Evolutionary conservation across 2,888 invertebrate genomes (phyloP).

Genomic region (Hipparchia sbordonii): DNA sequence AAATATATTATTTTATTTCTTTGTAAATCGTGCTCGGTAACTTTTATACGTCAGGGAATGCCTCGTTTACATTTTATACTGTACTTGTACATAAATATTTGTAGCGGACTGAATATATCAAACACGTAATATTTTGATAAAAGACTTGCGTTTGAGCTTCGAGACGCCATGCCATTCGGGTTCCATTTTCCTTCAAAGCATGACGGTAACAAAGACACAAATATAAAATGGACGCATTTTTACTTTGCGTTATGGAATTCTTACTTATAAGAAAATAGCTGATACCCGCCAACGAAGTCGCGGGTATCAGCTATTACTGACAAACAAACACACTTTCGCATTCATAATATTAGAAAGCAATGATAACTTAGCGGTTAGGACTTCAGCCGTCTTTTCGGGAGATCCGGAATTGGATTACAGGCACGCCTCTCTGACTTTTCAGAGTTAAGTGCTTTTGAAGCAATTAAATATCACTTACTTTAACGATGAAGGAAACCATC

Average conservation of each 20-base stretch:
- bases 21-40: slow-evolving; percentile 30
- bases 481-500: too few relatives aligned
- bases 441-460: too few relatives aligned
- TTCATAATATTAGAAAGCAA: too few relatives aligned
- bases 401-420: too few relatives aligned
- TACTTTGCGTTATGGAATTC: neutral
- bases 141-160: neutral
- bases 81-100: neutral
- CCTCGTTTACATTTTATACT: slow-evolving; percentile 21
- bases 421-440: too few relatives aligned
- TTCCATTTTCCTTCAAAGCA: neutral
- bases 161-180: neutral
- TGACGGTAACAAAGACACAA: neutral
- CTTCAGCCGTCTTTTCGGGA: too few relatives aligned
- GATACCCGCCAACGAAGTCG: too few relatives aligned
- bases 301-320: too few relatives aligned
- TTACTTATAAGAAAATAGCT: too few relatives aligned
- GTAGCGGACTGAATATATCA: slow-evolving; percentile 3
- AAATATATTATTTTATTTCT: slow-evolving; percentile 27
- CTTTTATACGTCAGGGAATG: slow-evolving; percentile 21
- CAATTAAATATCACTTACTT: too few relatives aligned
- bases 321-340: too few relatives aligned
- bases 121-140: neutral
- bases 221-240: neutral
- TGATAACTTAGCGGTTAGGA: too few relatives aligned